A percentile compares a stretch with the other conserved stretches of the same genome.
Evolutionary conservation across 2,113 vertebrate genomes (phyloP).

Genomic region (Abramis brama): DNA sequence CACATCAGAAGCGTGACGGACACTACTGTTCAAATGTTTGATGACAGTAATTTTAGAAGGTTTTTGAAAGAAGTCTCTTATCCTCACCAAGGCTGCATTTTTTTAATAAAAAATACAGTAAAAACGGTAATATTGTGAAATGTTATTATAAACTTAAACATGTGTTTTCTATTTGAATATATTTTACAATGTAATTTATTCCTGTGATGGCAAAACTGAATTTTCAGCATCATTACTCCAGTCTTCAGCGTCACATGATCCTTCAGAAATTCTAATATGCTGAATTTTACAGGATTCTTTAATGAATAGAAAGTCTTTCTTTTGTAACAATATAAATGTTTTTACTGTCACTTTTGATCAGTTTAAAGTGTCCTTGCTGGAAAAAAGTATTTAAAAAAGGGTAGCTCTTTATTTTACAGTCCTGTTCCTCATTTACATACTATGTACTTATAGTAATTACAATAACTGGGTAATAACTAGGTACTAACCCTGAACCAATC

Average conservation of each 20-base stretch:
- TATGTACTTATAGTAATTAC: too few relatives aligned
- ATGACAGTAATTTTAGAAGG: not conserved
- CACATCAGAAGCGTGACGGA: not conserved
- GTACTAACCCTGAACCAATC: too few relatives aligned
- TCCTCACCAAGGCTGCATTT: not conserved
- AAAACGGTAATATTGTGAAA: not conserved
- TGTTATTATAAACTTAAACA: not conserved
- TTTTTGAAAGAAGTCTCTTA: not conserved
- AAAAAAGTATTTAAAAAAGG: not conserved
- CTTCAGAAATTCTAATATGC: not conserved
- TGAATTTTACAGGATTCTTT: not conserved
- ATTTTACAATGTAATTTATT: not conserved
- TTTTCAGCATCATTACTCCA: not conserved
- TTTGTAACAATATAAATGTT: not conserved
- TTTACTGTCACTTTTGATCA: not conserved
- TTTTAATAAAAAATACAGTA: too few relatives aligned
- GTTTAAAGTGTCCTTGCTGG: not conserved
- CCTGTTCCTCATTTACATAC: too few relatives aligned
- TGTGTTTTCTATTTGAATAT: not conserved
- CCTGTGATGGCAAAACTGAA: not conserved
- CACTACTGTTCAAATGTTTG: not conserved
- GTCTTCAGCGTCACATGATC: not conserved
- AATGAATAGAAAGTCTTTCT: not conserved
- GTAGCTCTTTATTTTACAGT: too few relatives aligned
- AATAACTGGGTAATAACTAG: too few relatives aligned